Evolutionary conservation across 2,797 vertebrate species (phyloP), one percentile per base, ranked within the genome.

Genomic region (Brotula barbata): DNA sequence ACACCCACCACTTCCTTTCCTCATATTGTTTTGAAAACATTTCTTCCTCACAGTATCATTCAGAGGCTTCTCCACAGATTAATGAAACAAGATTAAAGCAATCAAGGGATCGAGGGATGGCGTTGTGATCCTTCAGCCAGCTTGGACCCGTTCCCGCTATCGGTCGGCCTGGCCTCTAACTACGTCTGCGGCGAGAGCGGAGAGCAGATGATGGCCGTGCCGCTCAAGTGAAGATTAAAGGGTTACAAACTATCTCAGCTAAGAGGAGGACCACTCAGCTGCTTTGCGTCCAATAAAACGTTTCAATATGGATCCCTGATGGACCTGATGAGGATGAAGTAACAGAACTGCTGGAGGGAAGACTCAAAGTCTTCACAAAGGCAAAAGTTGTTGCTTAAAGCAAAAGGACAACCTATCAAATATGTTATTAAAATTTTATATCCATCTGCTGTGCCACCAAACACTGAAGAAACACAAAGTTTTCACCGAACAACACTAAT

Each of bases 201-300:
- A 51, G 40, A 57, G 73, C 51, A 73, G 58, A 81, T 58, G 72
- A 68, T 16, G 60, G 68, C 62, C 67, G 20, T 60, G 51, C 46
- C 44, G 42, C 60, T 78, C 61, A 68, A 77, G 2, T 7, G 31
- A 6, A 33, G 71, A 87, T 85, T 82, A 86, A 50, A 84, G 83
- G 49, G 73, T 63, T n/a, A 50, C 4, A 1, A 33, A 42, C 64
- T 33, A 33, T 83, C 65, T 62, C 44, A 67, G 62, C 57, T 51
- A 45, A 75, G 57, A 58, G 37, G 41, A 40, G 64, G 22, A 42
- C 33, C 58, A 73, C 68, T 59, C 56, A 78, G 62, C 53, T 58
- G 21, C 47, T 45, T 39, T 51, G 37, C 39, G 15, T 28, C 46
- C 43, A 61, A 69, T 66, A 57, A 77, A 82, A 78, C 69, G 73